Percentiles rank a stretch among this genome's conserved stretches.
Conservation (phyloP, 2,113 vertebrate genomes). For the Eubucco bourcierii region DNA sequence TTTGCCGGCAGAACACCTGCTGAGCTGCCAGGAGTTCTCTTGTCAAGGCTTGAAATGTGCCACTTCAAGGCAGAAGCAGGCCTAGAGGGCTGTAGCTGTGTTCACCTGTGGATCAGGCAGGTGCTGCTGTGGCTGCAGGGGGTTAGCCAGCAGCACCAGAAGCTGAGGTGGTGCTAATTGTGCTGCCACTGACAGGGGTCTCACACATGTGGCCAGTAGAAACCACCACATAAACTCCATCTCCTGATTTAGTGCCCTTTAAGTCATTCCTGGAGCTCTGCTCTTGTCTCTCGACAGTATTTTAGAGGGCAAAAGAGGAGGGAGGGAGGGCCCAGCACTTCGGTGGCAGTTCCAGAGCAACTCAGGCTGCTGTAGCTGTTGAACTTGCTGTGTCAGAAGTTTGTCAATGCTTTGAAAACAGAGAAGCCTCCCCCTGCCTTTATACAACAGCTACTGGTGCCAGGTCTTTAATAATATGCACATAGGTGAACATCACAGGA, state of each 20-base stretch:
- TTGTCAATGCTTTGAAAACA: background rate
- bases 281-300: fast-evolving
- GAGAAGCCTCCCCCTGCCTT: background rate
- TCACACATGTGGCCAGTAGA: fast-evolving
- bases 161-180: background rate
- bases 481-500: background rate
- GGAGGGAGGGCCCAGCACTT: background rate
- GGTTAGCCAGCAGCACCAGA: background rate
- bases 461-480: background rate
- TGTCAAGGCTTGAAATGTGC: background rate
- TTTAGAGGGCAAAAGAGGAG: background rate
- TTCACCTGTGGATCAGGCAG: background rate
- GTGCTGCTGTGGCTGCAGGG: background rate
- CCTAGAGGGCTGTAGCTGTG: background rate
- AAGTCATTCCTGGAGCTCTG: fast-evolving
- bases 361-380: background rate
- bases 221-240: background rate
- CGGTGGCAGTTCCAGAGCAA: background rate
- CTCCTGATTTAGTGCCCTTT: fast-evolving
- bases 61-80: background rate
- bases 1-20: background rate
- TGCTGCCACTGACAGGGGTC: fast-evolving
- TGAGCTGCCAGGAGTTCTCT: background rate
- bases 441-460: background rate
- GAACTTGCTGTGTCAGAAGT: constrained; percentile 1